Percentiles rank a stretch among this genome's conserved stretches.
Evolutionary conservation across 2,888 invertebrate species (phyloP).

Genomic region (Furcula furcula): DNA sequence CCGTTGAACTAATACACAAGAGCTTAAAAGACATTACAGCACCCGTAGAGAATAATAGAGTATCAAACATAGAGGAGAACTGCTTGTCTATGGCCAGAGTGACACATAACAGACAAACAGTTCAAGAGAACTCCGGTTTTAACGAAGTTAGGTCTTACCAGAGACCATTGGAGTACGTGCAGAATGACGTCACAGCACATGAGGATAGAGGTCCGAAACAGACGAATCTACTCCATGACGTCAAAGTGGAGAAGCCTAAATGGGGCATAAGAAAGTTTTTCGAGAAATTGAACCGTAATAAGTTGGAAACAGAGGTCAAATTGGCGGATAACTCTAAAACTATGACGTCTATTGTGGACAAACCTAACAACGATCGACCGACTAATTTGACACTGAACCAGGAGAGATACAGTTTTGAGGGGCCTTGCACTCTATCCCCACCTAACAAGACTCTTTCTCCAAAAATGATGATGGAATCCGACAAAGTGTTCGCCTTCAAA

Average conservation of each 20-base stretch:
- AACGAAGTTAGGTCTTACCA: conserved; percentile 67
- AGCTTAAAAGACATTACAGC: conserved; percentile 81
- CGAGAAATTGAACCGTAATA: conserved; percentile 56
- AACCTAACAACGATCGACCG: conserved; percentile 55
- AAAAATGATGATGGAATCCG: conserved; percentile 60
- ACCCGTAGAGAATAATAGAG: conserved; percentile 29
- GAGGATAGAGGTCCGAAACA: conserved; percentile 64
- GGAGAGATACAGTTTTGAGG: conserved; percentile 59
- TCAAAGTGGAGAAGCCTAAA: conserved; percentile 59
- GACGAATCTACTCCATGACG: conserved; percentile 64
- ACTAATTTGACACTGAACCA: conserved; percentile 55
- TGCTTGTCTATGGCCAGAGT: conserved; percentile 63
- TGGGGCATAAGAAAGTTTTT: conserved; percentile 71
- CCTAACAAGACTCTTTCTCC: conserved; percentile 73
- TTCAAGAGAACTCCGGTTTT: conserved; percentile 50
- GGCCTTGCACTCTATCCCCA: conserved; percentile 65
- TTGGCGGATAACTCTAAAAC: conserved; percentile 56
- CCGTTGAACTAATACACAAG: conserved; percentile 82
- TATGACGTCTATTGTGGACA: conserved; percentile 58
- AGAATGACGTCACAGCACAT: conserved; percentile 84
- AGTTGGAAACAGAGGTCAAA: conserved; percentile 81
- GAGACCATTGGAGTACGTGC: conserved; percentile 84
- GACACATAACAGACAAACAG: conserved; percentile 32
- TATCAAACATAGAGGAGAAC: conserved; percentile 47
- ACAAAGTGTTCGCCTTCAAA: conserved; percentile 70